phyloP scores from a whole-genome alignment of 1,140 invertebrate species.

The Drosophila mayri region DNA sequence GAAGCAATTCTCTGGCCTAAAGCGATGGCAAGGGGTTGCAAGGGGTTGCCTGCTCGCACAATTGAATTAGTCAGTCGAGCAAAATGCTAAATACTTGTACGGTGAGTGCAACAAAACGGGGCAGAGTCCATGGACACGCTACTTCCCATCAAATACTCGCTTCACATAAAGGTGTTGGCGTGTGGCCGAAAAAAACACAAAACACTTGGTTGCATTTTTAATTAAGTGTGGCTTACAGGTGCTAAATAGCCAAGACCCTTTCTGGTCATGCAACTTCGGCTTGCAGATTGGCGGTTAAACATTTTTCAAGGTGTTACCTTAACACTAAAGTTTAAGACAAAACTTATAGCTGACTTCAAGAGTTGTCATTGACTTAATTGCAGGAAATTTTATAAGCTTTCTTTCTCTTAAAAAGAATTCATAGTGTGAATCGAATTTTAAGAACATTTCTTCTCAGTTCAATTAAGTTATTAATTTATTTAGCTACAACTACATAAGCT shows the following conservation, averaged over 20 bases:
- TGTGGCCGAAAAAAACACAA: slow-evolving; percentile 46
- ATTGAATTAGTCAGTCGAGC: slow-evolving; percentile 72
- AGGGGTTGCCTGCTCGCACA: slow-evolving; percentile 38
- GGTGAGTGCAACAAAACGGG: slow-evolving; percentile 51
- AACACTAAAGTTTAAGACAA: background rate
- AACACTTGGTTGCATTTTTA: slow-evolving; percentile 59
- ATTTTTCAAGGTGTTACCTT: slow-evolving; percentile 27
- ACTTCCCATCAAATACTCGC: slow-evolving; percentile 47
- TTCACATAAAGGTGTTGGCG: slow-evolving; percentile 52
- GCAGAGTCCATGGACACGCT: slow-evolving; percentile 35
- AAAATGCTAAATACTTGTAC: slow-evolving; percentile 51
- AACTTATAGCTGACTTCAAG: background rate
- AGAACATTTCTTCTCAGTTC: too few species aligned
- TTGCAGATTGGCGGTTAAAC: slow-evolving; percentile 16
- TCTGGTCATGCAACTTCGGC: slow-evolving; percentile 57
- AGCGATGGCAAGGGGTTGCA: background rate
- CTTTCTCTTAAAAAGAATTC: too few species aligned
- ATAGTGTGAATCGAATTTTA: too few species aligned
- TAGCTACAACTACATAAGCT: background rate
- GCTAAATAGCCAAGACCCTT: slow-evolving; percentile 62
- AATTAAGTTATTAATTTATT: background rate
- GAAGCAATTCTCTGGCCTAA: slow-evolving; percentile 34
- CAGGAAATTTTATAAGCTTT: background rate
- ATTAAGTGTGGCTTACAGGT: slow-evolving; percentile 70
- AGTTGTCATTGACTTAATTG: slow-evolving; percentile 10